Base-by-base conservation (phyloP, 2,888 invertebrate species). In the Plebejus anna region DNA sequence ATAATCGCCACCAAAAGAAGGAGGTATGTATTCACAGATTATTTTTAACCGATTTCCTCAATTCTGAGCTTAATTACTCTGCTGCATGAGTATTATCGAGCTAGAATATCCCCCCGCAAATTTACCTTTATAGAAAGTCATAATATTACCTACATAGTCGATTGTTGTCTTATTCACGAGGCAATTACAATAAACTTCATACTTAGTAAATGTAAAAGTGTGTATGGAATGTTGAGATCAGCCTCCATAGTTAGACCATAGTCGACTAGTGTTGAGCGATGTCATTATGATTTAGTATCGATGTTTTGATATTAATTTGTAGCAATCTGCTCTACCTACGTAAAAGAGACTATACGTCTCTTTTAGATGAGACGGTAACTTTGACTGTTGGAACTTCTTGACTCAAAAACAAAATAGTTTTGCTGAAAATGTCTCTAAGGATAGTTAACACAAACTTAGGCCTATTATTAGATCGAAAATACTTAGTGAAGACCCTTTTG, bases 401-500 rank as follows among this genome's bases (percentile, higher is more conserved):
- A 61, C 11, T 28, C 1, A 61, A 61, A 28, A 61, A 2, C 22
- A 22, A 61, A 61, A 61, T 3, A 3, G n/a, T n/a, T 22, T 4
- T 6, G 1, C 22, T 11, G 11, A 28, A 61, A 61, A 61, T 61
- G 59, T 22, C 5, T n/a, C 7, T 59, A 59, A 22, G 2, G 7
- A 59, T 11, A 28, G 28, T 11, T 28, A 61, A 4, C 9, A 61
- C 4, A 6, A 59, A 22, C 5, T 9, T n/a, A 71, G 42, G 11
- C 28, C 22, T 16, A 13, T 1, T 13, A 47, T 32, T 28, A 28
- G 51, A 22, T n/a, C 9, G 13, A 51, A 55, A 51, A 6, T 32
- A 73, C 32, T 73, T 55, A 73, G 73, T 55, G 55, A 28, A 32
- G 73, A 51, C 51, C 73, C 51, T 76, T 86, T 91, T 91, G 81